Evolutionary conservation across 35 echinoderm and acorn worm species (phyloP).

Genomic region (Ophiothrix spiculata): DNA sequence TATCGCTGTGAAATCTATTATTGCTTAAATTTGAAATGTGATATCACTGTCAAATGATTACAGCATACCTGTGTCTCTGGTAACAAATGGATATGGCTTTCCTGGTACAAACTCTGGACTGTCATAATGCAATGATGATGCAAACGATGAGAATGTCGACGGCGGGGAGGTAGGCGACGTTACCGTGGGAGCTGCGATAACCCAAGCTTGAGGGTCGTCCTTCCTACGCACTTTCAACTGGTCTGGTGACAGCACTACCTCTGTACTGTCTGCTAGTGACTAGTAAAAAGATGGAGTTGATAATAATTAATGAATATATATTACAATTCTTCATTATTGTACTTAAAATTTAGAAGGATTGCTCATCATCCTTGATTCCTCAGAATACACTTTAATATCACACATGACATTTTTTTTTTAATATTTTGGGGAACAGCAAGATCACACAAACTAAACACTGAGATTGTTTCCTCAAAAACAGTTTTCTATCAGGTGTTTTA

Average conservation of each 20-base stretch:
- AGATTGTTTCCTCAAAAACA: too few relatives aligned
- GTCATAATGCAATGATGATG: slow-evolving; percentile 74
- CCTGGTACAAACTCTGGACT: slow-evolving; percentile 96
- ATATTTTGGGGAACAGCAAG: too few relatives aligned
- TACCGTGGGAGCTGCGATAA: slow-evolving; percentile 45
- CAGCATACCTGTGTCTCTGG: slow-evolving; percentile 83
- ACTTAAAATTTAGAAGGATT: too few relatives aligned
- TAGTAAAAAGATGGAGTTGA: slow-evolving; percentile 16
- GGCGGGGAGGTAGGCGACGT: slow-evolving; percentile 8
- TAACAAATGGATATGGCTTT: slow-evolving; percentile 74
- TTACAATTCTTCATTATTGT: too few relatives aligned
- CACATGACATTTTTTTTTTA: too few relatives aligned
- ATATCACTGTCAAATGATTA: neutral
- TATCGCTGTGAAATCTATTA: too few relatives aligned
- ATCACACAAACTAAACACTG: too few relatives aligned
- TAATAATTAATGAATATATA: neutral
- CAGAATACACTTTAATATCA: too few relatives aligned
- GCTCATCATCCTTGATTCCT: too few relatives aligned
- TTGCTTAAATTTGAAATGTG: too few relatives aligned
- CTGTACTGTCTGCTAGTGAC: slow-evolving; percentile 74
- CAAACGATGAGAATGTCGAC: neutral
- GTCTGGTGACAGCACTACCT: slow-evolving; percentile 81
- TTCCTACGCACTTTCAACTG: slow-evolving; percentile 58
- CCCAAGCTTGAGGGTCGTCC: slow-evolving; percentile 67
- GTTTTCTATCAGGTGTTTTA: too few relatives aligned